Conservation (phyloP, 2,888 invertebrate species). For the Andrena flavipes region DNA sequence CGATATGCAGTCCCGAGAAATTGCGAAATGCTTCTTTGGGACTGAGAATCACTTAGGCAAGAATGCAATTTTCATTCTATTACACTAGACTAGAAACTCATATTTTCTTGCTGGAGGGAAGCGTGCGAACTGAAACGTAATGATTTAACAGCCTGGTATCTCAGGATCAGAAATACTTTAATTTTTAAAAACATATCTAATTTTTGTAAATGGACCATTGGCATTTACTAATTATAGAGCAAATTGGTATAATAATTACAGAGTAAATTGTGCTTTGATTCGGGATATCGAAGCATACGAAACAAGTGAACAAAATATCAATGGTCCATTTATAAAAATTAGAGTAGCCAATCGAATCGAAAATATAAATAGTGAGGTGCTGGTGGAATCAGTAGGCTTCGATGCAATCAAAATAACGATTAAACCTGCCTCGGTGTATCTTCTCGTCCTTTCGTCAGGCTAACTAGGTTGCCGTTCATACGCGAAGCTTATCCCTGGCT, state of each 20-base stretch:
- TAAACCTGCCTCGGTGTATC: neutral
- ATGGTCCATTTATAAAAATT: neutral
- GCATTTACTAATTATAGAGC: too few species aligned
- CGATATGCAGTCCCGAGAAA: conserved; percentile 1
- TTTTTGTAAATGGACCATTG: too few species aligned
- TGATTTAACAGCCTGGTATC: too few species aligned
- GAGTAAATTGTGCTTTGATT: too few species aligned
- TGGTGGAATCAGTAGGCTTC: neutral
- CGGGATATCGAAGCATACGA: too few species aligned
- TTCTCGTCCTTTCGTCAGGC: conserved; percentile 27
- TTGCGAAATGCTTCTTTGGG: neutral
- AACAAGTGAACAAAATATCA: too few species aligned
- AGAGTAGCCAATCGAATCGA: neutral
- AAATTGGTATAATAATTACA: too few species aligned
- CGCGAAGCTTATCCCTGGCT: conserved; percentile 15
- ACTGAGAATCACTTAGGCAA: neutral
- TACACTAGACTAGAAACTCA: neutral
- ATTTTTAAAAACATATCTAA: too few species aligned
- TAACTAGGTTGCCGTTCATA: conserved; percentile 41
- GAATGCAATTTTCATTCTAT: conserved; percentile 7
- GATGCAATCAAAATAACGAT: conserved; percentile 44
- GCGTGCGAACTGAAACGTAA: too few species aligned
- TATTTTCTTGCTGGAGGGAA: neutral
- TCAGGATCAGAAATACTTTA: too few species aligned
- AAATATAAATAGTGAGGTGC: too few species aligned